Conservation (phyloP, 2,113 vertebrate species). For the Irena cyanogastra region DNA sequence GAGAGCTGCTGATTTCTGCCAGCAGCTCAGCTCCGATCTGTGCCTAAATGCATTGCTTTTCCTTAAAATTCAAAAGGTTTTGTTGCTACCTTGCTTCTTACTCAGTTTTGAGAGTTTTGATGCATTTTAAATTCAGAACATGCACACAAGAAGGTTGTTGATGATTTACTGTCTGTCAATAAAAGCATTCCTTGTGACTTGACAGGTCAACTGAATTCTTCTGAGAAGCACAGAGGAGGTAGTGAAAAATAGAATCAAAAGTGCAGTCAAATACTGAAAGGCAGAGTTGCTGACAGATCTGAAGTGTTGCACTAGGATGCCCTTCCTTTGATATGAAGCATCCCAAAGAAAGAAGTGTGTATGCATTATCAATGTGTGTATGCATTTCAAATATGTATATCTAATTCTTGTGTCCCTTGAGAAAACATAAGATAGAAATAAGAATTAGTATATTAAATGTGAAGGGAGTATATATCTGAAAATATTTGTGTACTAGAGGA, state of each 20-base stretch:
- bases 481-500: background rate
- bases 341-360: background rate
- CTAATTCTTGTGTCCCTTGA: background rate
- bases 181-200: background rate
- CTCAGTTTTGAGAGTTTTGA: background rate
- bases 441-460: background rate
- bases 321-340: background rate
- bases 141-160: background rate
- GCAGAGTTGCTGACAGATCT: background rate
- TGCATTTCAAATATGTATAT: background rate
- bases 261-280: background rate
- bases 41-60: background rate
- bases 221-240: background rate
- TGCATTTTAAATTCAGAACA: background rate
- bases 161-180: background rate
- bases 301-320: background rate
- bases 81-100: background rate
- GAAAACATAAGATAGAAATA: background rate
- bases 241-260: background rate
- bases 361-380: background rate
- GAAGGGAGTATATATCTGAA: background rate
- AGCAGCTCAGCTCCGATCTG: background rate
- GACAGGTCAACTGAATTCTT: background rate
- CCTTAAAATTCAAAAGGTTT: background rate
- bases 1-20: background rate